These are phyloP conservation scores for Ariolimax columbianus DNA, from an alignment of 2,888 invertebrate genomes.

Conservation along the genomic window DNA sequence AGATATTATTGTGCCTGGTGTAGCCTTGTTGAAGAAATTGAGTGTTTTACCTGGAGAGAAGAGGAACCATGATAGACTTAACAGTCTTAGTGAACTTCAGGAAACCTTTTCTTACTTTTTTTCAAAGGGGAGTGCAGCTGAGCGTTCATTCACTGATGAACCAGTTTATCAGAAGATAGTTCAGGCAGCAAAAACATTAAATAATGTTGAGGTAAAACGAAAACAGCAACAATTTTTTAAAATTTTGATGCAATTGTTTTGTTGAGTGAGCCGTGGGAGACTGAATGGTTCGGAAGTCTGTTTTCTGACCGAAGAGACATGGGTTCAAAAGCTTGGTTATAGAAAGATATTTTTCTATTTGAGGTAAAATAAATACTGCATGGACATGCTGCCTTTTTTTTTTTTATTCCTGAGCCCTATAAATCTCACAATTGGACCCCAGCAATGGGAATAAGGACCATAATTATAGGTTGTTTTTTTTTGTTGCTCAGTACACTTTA, in stretches of 20 bases:
- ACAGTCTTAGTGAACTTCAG: conserved; percentile 75
- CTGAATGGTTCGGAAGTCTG: too few relatives aligned
- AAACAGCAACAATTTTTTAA: not conserved
- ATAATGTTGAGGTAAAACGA: conserved; percentile 60
- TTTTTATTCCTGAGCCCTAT: too few relatives aligned
- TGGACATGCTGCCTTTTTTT: too few relatives aligned
- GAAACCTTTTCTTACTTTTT: conserved; percentile 79
- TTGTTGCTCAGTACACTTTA: too few relatives aligned
- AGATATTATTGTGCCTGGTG: conserved; percentile 79
- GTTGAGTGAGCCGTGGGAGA: too few relatives aligned
- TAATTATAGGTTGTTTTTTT: too few relatives aligned
- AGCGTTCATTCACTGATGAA: conserved; percentile 72
- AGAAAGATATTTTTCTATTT: too few relatives aligned
- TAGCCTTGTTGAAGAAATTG: conserved; percentile 74
- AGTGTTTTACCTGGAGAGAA: conserved; percentile 69
- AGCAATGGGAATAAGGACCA: too few relatives aligned
- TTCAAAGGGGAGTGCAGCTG: conserved; percentile 79
- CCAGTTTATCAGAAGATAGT: conserved; percentile 62
- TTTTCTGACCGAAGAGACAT: too few relatives aligned
- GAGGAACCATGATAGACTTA: conserved; percentile 69
- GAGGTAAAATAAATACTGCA: too few relatives aligned
- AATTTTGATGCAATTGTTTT: not conserved
- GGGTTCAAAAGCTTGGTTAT: too few relatives aligned
- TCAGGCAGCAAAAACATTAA: conserved; percentile 61
- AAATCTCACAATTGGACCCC: too few relatives aligned